Base-by-base conservation (phyloP, 1,140 invertebrate genomes). In the Amyelois transitella region DNA sequence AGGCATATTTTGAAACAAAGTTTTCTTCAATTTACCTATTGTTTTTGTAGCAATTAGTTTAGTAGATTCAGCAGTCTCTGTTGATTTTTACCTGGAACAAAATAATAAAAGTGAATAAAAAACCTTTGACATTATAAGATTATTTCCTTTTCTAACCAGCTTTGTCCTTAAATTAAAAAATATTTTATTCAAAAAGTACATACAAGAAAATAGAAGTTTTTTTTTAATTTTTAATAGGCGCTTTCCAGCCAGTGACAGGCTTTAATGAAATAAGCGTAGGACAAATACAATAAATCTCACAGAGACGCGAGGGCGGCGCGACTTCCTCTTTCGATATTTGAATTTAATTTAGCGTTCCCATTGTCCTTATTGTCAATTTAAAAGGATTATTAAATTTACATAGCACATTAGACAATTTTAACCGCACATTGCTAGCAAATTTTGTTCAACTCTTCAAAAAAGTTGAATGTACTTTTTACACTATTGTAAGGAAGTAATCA, bases 271-370 rank as follows among this genome's bases (percentile, higher is more conserved):
- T 84, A 81, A 87, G 75, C 84, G 72, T 62, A 82, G 75, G 75
- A 85, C 84, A 85, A 87, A 86, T 81, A 83, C 81, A 82, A 86
- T 87, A 87, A 87, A 87, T 87, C 81, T 84, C 71, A 53, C 55
- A 45, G 77, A 81, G 71, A 75, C 69, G 72, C 79, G 77, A 70
- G 81, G 78, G 80, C 75, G 75, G 69, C 69, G 66, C 66, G 69
- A 82, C 77, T 87, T 87, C 84, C 79, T 82, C 77, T 72, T 81
- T 81, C 81, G 81, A 87, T 86, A 86, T 85, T 87, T 87, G 81
- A 87, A 82, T 85, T 85, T 85, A 85, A 87, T 87, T 87, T 83
- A 78, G 76, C 77, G 53, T 72, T 73, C 60, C 63, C 67, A 72
- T 78, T 77, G 75, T 75, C 69, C 55, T 62, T 73, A 67, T 73